Conservation (phyloP, 2,797 vertebrate species). For the Apodemus agrarius region DNA sequence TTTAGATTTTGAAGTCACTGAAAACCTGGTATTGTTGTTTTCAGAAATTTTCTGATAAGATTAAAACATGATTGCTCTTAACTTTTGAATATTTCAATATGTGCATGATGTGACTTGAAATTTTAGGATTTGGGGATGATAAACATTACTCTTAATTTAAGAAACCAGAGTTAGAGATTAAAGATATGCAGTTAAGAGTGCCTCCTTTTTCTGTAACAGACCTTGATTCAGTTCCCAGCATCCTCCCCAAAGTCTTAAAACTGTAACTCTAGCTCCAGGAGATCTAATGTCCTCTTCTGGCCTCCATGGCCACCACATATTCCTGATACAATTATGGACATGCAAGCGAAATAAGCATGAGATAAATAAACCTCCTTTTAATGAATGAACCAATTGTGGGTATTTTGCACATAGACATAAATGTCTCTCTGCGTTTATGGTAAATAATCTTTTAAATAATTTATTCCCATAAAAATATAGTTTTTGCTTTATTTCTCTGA, state of each 20-base stretch:
- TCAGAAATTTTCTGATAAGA: constrained; percentile 2
- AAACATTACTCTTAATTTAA: neutral
- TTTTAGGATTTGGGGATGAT: constrained; percentile 21
- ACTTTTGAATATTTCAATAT: neutral
- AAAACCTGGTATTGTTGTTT: neutral
- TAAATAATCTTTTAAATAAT: constrained; percentile 17
- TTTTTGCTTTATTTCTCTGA: neutral
- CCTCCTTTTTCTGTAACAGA: neutral
- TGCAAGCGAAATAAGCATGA: neutral
- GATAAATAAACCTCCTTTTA: neutral
- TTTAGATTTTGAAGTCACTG: neutral
- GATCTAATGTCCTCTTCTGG: neutral
- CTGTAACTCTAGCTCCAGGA: neutral
- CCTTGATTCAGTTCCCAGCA: neutral
- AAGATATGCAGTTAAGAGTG: too few species aligned
- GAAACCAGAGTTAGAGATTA: neutral
- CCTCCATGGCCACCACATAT: neutral
- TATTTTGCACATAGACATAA: neutral
- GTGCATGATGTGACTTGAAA: neutral
- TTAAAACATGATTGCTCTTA: neutral
- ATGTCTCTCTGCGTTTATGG: neutral
- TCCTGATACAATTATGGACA: neutral
- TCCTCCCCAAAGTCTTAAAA: neutral
- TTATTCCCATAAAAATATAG: neutral
- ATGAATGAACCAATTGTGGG: neutral